These are phyloP conservation scores for Lepus timidus DNA, from an alignment of 2,113 vertebrate genomes.

Conservation along the genomic window DNA sequence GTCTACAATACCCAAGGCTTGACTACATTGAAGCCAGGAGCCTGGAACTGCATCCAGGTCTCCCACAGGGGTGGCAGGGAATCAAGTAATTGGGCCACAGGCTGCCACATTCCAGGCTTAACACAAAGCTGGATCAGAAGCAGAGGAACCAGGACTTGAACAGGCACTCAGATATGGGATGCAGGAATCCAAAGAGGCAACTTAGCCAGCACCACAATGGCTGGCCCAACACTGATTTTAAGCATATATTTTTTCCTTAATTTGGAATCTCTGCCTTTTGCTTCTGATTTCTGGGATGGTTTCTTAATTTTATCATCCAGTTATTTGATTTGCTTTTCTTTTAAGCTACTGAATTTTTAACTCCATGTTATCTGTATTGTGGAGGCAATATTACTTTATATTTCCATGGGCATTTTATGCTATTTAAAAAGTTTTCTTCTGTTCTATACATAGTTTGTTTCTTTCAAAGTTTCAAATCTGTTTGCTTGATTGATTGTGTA, in stretches of 20 bases:
- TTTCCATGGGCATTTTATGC: constrained; percentile 32
- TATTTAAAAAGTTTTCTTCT: not conserved
- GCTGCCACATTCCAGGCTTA: too few species aligned
- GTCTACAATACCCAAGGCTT: too few species aligned
- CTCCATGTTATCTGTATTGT: not conserved
- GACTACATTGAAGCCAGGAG: too few species aligned
- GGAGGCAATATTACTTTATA: not conserved
- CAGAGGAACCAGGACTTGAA: too few species aligned
- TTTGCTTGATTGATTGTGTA: not conserved
- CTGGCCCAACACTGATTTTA: too few species aligned
- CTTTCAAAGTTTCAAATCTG: not conserved
- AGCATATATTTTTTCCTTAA: not conserved
- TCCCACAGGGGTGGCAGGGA: too few species aligned
- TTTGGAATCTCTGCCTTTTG: not conserved
- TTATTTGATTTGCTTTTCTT: not conserved
- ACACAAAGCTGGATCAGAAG: too few species aligned
- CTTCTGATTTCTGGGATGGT: not conserved
- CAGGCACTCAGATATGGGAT: too few species aligned
- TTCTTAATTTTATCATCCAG: constrained; percentile 13
- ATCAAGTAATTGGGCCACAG: too few species aligned
- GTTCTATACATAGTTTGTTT: constrained; percentile 12
- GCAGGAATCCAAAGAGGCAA: too few species aligned
- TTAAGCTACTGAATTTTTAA: constrained; percentile 11
- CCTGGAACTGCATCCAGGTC: too few species aligned
- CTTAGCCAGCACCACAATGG: too few species aligned